Evolutionary conservation across 2,797 vertebrate species (phyloP).

Genomic region (Cynopterus sphinx): DNA sequence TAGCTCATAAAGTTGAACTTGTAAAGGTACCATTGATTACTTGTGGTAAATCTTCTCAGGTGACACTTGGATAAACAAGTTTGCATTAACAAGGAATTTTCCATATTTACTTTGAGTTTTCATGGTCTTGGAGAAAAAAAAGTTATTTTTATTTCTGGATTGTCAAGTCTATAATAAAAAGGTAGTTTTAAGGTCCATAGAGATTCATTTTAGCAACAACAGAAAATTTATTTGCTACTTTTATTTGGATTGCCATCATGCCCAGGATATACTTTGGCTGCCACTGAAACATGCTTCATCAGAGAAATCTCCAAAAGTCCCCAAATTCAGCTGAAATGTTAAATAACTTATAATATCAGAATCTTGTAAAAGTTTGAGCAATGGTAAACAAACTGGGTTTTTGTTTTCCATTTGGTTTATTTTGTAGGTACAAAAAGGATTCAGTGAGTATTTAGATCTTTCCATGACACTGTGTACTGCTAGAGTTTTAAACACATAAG

Average conservation of each 20-base stretch:
- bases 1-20: background rate
- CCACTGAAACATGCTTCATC: slow-evolving; percentile 76
- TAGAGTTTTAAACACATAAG: slow-evolving; percentile 85
- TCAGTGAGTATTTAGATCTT: slow-evolving; percentile 86
- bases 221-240: slow-evolving; percentile 74
- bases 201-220: slow-evolving; percentile 74
- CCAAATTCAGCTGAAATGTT: slow-evolving; percentile 73
- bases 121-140: slow-evolving; percentile 31
- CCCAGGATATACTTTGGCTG: slow-evolving; percentile 73
- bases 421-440: slow-evolving; percentile 85
- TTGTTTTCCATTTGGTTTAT: slow-evolving; percentile 82
- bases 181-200: slow-evolving; percentile 69
- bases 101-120: background rate
- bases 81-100: slow-evolving; percentile 24
- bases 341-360: slow-evolving; percentile 72
- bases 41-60: background rate
- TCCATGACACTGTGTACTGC: slow-evolving; percentile 86
- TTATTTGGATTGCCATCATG: slow-evolving; percentile 79
- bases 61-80: background rate
- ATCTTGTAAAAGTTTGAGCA: slow-evolving; percentile 75
- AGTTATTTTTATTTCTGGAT: slow-evolving; percentile 64
- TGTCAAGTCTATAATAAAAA: slow-evolving; percentile 68
- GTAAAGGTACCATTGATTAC: background rate
- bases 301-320: slow-evolving; percentile 68
- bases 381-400: slow-evolving; percentile 78